Conservation (phyloP, 2,888 invertebrate species). For the Noctua pronuba region DNA sequence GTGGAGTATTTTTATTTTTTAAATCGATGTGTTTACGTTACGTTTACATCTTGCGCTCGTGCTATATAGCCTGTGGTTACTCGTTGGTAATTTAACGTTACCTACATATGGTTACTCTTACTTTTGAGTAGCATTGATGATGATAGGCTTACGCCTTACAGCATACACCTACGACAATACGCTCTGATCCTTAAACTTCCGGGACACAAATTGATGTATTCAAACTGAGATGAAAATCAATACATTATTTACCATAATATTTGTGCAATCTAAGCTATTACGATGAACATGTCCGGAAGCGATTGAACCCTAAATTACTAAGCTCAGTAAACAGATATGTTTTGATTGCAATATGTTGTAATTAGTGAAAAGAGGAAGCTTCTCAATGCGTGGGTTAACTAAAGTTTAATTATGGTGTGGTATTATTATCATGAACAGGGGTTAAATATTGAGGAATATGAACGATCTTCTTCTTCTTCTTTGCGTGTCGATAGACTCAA, state of each 20-base stretch:
- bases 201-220: neutral
- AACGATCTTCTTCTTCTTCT: too few relatives aligned
- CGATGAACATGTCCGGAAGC: neutral
- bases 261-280: constrained; percentile 19
- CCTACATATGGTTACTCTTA: neutral
- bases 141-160: too few relatives aligned
- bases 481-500: too few relatives aligned
- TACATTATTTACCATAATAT: constrained; percentile 24
- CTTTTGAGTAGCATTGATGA: neutral
- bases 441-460: neutral
- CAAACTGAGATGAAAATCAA: constrained; percentile 9
- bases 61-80: too few relatives aligned
- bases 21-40: too few relatives aligned
- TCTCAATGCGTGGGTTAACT: neutral
- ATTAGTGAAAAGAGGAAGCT: constrained; percentile 13
- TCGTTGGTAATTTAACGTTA: too few relatives aligned
- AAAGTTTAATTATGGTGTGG: constrained; percentile 9
- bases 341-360: constrained; percentile 24
- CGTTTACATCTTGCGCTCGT: too few relatives aligned
- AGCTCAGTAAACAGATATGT: constrained; percentile 16
- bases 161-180: neutral
- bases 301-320: constrained; percentile 5
- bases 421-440: neutral
- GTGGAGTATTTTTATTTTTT: too few relatives aligned
- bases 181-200: neutral